Conservation (phyloP, 2,113 vertebrate genomes). For the Probosciger aterrimus region DNA sequence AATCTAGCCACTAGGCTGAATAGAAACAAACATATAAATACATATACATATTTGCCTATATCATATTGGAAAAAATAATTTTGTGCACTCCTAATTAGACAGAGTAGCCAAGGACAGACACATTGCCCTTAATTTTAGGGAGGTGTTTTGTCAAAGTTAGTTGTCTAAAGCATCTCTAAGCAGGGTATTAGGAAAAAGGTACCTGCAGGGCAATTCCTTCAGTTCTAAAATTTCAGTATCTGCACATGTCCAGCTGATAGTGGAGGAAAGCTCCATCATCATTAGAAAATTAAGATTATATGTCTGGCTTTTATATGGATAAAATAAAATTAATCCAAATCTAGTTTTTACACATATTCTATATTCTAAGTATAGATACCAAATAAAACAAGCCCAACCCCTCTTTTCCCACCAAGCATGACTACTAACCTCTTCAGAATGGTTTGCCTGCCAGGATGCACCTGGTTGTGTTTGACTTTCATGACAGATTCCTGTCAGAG, state of each 20-base stretch:
- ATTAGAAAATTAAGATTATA: not conserved
- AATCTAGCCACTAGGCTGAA: not conserved
- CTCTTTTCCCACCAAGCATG: not conserved
- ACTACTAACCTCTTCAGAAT: not conserved
- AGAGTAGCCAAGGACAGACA: not conserved
- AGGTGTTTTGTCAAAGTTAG: not conserved
- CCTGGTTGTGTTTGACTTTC: not conserved
- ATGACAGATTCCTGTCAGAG: not conserved
- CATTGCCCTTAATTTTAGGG: not conserved
- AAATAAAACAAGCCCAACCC: not conserved
- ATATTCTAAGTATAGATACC: not conserved
- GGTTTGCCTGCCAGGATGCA: not conserved
- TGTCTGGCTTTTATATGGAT: not conserved
- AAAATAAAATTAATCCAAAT: not conserved
- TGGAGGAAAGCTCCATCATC: not conserved
- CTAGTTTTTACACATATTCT: not conserved
- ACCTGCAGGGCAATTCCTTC: not conserved
- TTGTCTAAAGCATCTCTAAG: not conserved
- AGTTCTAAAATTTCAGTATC: not conserved
- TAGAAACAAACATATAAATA: not conserved
- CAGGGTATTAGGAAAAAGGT: not conserved
- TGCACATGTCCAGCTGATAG: fast-evolving
- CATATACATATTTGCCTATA: not conserved
- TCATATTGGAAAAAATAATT: not conserved
- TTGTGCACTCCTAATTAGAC: not conserved